Evolutionary conservation across 2,797 vertebrate species (phyloP).

Genomic region (Myotis pilosus): DNA sequence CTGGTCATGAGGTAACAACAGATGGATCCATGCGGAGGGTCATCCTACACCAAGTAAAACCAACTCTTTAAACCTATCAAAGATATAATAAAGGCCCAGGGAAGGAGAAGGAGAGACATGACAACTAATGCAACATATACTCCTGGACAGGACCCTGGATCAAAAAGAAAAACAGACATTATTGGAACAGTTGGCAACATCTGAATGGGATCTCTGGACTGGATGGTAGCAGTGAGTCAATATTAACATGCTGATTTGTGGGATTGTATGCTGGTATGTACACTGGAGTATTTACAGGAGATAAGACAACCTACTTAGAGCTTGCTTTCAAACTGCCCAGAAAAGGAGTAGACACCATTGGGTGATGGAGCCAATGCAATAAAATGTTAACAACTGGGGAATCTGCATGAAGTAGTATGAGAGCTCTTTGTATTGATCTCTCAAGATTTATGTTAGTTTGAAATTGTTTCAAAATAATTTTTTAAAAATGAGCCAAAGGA

Average conservation of each 20-base stretch:
- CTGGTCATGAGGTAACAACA: background rate
- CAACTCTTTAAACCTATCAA: background rate
- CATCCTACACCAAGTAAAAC: background rate
- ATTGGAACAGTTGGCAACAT: background rate
- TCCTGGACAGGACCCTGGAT: background rate
- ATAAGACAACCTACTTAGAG: background rate
- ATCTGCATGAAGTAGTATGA: background rate
- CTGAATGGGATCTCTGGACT: background rate
- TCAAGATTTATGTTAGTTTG: background rate
- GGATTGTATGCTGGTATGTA: background rate
- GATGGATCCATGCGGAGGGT: background rate
- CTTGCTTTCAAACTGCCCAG: background rate
- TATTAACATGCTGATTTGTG: background rate
- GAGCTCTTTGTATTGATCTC: background rate
- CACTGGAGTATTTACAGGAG: background rate
- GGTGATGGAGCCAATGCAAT: conserved; percentile 8
- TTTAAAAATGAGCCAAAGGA: background rate
- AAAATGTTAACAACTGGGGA: background rate
- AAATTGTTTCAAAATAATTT: conserved; percentile 39
- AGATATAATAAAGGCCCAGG: background rate
- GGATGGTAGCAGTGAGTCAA: background rate
- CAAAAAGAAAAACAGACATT: background rate
- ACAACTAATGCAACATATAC: background rate
- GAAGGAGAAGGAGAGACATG: background rate
- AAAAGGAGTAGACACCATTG: background rate